Evolutionary conservation across 2,113 vertebrate species (phyloP).

Genomic region (Etheostoma cragini): DNA sequence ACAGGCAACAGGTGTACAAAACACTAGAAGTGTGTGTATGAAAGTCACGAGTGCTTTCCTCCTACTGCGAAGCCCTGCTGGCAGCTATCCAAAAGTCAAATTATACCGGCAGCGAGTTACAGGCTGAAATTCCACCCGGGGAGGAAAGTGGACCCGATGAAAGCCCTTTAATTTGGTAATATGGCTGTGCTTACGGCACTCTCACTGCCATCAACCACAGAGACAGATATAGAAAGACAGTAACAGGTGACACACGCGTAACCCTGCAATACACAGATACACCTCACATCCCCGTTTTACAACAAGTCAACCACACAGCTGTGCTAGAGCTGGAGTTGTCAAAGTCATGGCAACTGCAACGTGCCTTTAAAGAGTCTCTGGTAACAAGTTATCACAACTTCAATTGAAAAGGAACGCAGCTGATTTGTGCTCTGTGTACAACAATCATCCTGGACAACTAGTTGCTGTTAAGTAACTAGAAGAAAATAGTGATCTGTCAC

Average conservation of each 20-base stretch:
- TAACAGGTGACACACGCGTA: conserved; percentile 17
- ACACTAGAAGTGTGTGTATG: neutral
- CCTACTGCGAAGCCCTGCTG: neutral
- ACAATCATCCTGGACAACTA: neutral
- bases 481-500: neutral
- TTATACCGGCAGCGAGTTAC: conserved; percentile 3
- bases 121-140: conserved; percentile 40
- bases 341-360: neutral
- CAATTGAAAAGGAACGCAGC: neutral
- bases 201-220: neutral
- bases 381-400: neutral
- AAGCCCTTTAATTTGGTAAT: conserved; percentile 26
- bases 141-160: conserved; percentile 9
- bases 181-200: neutral
- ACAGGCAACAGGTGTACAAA: neutral
- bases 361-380: neutral
- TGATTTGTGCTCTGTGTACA: neutral
- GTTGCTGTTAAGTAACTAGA: neutral
- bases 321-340: neutral
- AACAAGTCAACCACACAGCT: neutral
- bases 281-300: conserved; percentile 17
- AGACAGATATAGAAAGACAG: neutral
- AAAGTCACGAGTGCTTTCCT: neutral
- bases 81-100: conserved; percentile 12
- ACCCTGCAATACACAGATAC: conserved; percentile 5